These are phyloP conservation scores for Engraulis encrasicolus DNA, from an alignment of 2,113 vertebrate genomes.

Conservation along the genomic window DNA sequence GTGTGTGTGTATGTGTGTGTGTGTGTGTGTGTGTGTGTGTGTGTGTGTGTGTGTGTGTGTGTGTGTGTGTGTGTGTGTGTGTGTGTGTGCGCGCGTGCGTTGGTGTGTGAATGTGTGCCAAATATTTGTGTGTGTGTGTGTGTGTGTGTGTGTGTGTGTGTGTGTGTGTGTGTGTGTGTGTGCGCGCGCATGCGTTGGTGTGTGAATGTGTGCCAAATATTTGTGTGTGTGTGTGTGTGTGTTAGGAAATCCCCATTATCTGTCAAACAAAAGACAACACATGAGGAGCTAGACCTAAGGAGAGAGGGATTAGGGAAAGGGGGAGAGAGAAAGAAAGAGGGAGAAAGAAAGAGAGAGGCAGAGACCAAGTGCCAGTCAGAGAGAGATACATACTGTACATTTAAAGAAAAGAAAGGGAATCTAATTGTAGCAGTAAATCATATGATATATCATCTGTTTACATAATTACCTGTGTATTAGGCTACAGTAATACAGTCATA, in stretches of 20 bases:
- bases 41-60: not conserved
- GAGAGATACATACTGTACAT: too few species aligned
- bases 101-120: too few species aligned
- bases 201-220: not conserved
- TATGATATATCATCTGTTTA: too few species aligned
- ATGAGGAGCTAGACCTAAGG: not conserved
- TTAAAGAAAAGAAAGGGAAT: too few species aligned
- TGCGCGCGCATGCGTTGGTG: too few species aligned
- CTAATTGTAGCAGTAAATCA: too few species aligned
- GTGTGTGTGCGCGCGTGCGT: not conserved
- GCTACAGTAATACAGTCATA: too few species aligned
- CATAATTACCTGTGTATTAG: too few species aligned
- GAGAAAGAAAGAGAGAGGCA: not conserved
- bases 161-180: too few species aligned
- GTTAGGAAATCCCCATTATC: not conserved
- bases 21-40: not conserved
- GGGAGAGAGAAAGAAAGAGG: not conserved
- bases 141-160: not conserved
- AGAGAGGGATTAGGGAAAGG: not conserved
- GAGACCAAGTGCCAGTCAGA: too few species aligned
- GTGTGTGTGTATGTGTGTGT: too few species aligned
- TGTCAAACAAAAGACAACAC: constrained; percentile 4
- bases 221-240: constrained; percentile 1
- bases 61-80: too few species aligned
- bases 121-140: not conserved